Base-by-base conservation (phyloP, 2,888 invertebrate species). In the Eurytoma adleriae region DNA sequence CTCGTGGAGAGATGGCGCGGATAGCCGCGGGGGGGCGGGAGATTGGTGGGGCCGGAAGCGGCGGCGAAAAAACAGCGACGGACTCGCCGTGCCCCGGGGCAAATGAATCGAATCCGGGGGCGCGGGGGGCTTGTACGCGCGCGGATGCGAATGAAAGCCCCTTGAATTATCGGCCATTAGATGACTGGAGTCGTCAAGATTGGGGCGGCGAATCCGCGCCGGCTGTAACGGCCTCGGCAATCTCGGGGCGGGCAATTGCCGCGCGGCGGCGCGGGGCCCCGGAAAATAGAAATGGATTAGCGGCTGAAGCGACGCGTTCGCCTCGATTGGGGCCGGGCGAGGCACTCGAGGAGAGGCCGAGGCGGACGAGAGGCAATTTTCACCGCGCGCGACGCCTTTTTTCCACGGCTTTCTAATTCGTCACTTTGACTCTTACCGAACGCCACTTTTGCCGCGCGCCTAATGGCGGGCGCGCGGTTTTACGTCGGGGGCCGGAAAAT, bases 141-240 rank as follows among this genome's bases (percentile, higher is more conserved):
- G 30, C 40, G 77, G 77, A 56, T 70, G 62, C 62, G 78, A 73
- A 52, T 72, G 78, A 56, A 78, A 78, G 61, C 62, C 79, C 82
- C 82, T 82, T 81, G 80, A 82, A 83, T 86, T 84, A 86, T 83
- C 80, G 85, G 81, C 84, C 85, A 85, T 85, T 85, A 86, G 85
- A 85, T 83, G 83, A 82, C 81, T 81, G 74, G 81, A 81, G 83
- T 83, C 83, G 83, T 82, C 82, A 73, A 83, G 81, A 84, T 82
- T 79, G 80, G 80, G 72, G 48, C n/a, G 67, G 67, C 59, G 70
- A 70, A 70, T 70, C 70, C 56, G 3, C 16, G 54, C 54, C 73
- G 54, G 73, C 72, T 78, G n/a, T n/a, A 78, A 73, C 67, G 68
- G 74, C 62, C 74, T 62, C 74, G 69, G 14, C 79, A 74, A 79